These are phyloP conservation scores for Pangasius djambal DNA, from an alignment of 2,797 vertebrate species.

Conservation along the genomic window DNA sequence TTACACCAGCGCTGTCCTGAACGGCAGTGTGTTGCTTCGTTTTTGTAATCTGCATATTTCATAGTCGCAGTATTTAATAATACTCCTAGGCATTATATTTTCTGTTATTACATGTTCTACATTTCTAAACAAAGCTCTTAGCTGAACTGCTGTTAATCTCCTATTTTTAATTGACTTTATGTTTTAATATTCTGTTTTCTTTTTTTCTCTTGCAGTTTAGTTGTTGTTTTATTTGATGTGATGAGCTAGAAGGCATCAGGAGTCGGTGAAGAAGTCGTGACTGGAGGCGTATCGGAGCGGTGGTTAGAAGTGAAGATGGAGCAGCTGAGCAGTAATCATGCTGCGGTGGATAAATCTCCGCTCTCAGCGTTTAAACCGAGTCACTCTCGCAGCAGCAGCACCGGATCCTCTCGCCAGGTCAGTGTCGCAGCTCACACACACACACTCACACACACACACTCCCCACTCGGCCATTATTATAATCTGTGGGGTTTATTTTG, in stretches of 20 bases:
- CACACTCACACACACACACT: no score
- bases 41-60: background rate
- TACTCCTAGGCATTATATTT: background rate
- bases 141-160: background rate
- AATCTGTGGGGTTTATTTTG: no score
- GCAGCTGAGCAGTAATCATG: conserved; percentile 66
- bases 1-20: background rate
- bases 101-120: background rate
- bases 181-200: background rate
- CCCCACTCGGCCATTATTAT: background rate
- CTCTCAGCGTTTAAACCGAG: conserved; percentile 61
- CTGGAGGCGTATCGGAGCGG: background rate
- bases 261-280: background rate
- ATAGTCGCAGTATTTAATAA: fast-evolving
- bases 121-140: background rate
- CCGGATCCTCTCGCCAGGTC: conserved; percentile 80
- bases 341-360: conserved; percentile 66
- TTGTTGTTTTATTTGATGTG: background rate
- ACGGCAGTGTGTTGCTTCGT: no score
- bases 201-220: background rate
- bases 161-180: background rate
- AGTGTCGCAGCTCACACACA: background rate
- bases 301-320: conserved; percentile 63
- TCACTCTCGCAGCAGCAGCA: conserved; percentile 80
- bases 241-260: background rate